A percentile compares a stretch with the other conserved stretches of the same genome.
Conservation (phyloP, 2,888 invertebrate species). For the Macrosiphum euphorbiae region DNA sequence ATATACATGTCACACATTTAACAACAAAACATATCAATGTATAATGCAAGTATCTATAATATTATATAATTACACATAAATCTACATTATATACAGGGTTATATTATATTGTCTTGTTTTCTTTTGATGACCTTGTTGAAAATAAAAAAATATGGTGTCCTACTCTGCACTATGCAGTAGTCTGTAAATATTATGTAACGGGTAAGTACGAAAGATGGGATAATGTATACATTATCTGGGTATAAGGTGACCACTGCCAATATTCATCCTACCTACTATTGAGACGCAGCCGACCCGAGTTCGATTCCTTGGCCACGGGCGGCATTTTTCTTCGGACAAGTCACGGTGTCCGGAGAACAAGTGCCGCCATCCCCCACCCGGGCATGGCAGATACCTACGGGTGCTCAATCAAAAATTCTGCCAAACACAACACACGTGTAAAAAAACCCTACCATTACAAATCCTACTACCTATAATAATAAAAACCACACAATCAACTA, state of each 20-base stretch:
- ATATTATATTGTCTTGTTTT: neutral
- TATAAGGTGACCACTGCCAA: neutral
- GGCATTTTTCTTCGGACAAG: too few relatives aligned
- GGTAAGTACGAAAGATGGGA: neutral
- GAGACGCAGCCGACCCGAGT: too few relatives aligned
- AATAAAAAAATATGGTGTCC: neutral
- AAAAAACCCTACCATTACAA: too few relatives aligned
- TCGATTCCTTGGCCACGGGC: too few relatives aligned
- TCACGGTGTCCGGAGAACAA: too few relatives aligned
- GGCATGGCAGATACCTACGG: too few relatives aligned
- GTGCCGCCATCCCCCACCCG: too few relatives aligned
- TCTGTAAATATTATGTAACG: neutral
- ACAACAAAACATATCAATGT: neutral
- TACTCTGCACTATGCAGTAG: neutral
- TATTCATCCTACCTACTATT: too few relatives aligned
- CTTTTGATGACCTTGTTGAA: neutral
- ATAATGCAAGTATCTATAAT: neutral
- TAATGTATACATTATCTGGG: neutral
- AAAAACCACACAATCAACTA: too few relatives aligned
- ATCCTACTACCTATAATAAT: too few relatives aligned
- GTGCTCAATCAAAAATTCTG: too few relatives aligned
- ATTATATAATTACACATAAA: neutral
- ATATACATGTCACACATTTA: neutral
- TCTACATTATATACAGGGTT: neutral
- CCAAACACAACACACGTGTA: too few relatives aligned